A percentile compares a stretch with the other conserved stretches of the same genome.
Conservation (phyloP, 2,888 invertebrate species). For the Diaperis boleti region DNA sequence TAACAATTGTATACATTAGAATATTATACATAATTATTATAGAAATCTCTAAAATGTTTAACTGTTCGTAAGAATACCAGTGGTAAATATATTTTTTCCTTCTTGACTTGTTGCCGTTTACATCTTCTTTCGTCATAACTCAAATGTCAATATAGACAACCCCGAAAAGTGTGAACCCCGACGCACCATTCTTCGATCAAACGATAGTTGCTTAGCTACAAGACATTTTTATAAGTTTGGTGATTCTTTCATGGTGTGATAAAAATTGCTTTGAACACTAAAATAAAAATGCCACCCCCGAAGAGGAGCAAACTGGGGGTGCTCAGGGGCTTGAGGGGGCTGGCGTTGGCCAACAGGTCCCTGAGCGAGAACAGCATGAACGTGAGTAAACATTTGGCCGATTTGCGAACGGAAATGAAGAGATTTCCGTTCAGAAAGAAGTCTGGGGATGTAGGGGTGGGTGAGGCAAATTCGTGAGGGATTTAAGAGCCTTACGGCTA, state of each 20-base stretch:
- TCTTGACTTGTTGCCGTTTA: too few relatives aligned
- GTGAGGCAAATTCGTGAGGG: too few relatives aligned
- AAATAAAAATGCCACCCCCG: conserved; percentile 6
- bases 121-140: too few relatives aligned
- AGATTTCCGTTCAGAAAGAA: not conserved
- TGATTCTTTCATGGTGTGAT: conserved; percentile 14
- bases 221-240: conserved; percentile 24
- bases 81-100: too few relatives aligned
- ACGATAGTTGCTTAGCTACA: conserved; percentile 35
- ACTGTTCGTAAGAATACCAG: too few relatives aligned
- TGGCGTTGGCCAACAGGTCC: conserved; percentile 61
- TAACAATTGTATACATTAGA: too few relatives aligned
- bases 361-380: conserved; percentile 59
- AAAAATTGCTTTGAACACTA: not conserved
- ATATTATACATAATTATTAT: too few relatives aligned
- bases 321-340: conserved; percentile 58
- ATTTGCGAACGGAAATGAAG: not conserved
- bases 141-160: not conserved
- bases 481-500: too few relatives aligned
- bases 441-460: too few relatives aligned
- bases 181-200: conserved; percentile 30
- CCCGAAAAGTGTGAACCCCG: conserved; percentile 30
- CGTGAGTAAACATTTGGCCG: conserved; percentile 61
- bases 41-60: too few relatives aligned
- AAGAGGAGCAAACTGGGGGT: conserved; percentile 54